A percentile compares a stretch with the other conserved stretches of the same genome.
Conservation (phyloP, 2,797 vertebrate genomes). For the Sebastes baramenuke region DNA sequence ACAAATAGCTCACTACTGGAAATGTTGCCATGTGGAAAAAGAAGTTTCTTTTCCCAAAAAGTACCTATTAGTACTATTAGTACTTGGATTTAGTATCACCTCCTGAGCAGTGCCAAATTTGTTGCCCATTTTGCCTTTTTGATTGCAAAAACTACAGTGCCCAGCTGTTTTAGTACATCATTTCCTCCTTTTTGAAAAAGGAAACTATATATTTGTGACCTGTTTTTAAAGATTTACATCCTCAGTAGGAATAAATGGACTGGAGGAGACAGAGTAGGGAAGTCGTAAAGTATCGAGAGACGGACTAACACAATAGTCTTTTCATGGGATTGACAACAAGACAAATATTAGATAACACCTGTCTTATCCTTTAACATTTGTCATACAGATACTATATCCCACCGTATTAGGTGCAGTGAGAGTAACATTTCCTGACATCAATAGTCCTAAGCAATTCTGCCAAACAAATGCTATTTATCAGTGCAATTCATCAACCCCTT, state of each 20-base stretch:
- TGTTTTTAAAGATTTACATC: not conserved
- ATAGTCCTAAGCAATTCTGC: conserved; percentile 29
- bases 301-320: not conserved
- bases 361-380: conserved; percentile 2
- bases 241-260: not conserved
- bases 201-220: not conserved
- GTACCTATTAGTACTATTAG: no score
- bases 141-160: not conserved
- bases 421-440: conserved; percentile 25
- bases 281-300: not conserved
- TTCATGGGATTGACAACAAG: not conserved
- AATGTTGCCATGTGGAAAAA: no score
- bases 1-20: no score
- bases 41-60: not conserved
- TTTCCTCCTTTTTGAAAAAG: not conserved
- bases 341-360: not conserved
- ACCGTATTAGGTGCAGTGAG: not conserved
- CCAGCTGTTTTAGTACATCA: no score
- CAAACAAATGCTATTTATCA: conserved; percentile 47
- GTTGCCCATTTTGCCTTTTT: not conserved
- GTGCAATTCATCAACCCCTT: conserved; percentile 28
- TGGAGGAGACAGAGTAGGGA: not conserved
- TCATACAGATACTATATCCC: not conserved
- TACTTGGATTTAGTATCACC: not conserved
- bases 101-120: not conserved